Conservation (phyloP, 2,888 invertebrate species). For the Tigriopus californicus region DNA sequence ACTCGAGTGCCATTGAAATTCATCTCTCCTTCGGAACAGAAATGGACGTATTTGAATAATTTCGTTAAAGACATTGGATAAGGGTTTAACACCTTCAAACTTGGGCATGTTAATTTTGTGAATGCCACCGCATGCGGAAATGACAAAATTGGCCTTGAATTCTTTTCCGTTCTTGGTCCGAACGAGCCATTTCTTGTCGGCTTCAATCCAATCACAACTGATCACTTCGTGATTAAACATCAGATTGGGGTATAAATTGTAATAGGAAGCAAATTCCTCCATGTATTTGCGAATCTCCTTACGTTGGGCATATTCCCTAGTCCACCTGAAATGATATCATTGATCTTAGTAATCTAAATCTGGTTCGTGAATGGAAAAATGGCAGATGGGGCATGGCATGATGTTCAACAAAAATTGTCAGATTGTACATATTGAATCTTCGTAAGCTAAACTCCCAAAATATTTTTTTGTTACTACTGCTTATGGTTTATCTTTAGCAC, state of each 20-base stretch:
- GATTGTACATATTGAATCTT: too few relatives aligned
- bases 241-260: not conserved
- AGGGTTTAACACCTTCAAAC: not conserved
- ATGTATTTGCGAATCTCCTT: conserved; percentile 4
- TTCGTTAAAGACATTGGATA: too few relatives aligned
- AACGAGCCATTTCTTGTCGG: not conserved
- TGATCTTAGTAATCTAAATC: too few relatives aligned
- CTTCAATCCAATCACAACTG: not conserved
- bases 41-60: too few relatives aligned
- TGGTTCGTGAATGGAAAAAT: too few relatives aligned
- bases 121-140: not conserved
- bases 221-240: not conserved
- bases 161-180: not conserved
- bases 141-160: not conserved
- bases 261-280: not conserved
- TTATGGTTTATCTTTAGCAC: too few relatives aligned
- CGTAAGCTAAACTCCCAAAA: too few relatives aligned
- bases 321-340: not conserved
- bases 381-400: too few relatives aligned
- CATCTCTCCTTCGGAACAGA: not conserved
- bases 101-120: not conserved
- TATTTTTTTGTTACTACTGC: too few relatives aligned
- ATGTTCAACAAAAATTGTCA: too few relatives aligned
- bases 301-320: not conserved
- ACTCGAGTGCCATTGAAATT: not conserved